Evolutionary conservation across 2,888 invertebrate genomes (phyloP), one percentile per base, ranked within the genome.

Genomic region (Ophioninae sp.): DNA sequence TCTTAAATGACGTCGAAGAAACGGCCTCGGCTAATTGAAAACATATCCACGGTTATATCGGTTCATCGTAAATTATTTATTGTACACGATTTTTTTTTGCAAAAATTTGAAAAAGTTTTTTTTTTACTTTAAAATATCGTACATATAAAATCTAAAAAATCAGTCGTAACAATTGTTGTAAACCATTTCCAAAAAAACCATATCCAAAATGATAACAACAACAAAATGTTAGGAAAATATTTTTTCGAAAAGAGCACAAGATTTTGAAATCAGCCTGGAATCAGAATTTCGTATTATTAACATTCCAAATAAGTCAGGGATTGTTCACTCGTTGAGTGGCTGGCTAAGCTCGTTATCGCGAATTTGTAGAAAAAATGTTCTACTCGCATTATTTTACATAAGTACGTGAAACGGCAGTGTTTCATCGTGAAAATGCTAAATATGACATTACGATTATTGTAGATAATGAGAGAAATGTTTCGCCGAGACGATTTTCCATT

Each of bases 1-100:
- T 75, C 77, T 63, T 59, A 81, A 63, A 71, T 58, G 23, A 80
- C 6, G 41, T 69, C 44, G 80, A 79, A 73, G 79, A 67, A 82
- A 83, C 81, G 86, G 68, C 85, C 75, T 85, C 76, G 84, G 83
- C 83, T 69, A 87, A 83, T 73, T 17, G 7, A 6, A 56, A 83
- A 83, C 87, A 88, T 89, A 88, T 89, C 87, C 85, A 81, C 68
- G 78, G 81, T 81, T 83, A 81, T 81, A 78, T 83, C n/a, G n/a
- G 30, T 81, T 81, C 78, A 74, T 17, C 69, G 44, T 71, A 65
- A 81, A 17, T 51, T 8, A 39, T 56, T 20, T 58, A 71, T 79
- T 37, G 59, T 8, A 78, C 8, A 51, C 44, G 64, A 30, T 30
- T 30, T 30, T 30, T 30, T 30, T 79, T 79, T 65, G 63, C 59